Conservation (phyloP, 2,797 vertebrate species). For the Poecilia wingei region DNA sequence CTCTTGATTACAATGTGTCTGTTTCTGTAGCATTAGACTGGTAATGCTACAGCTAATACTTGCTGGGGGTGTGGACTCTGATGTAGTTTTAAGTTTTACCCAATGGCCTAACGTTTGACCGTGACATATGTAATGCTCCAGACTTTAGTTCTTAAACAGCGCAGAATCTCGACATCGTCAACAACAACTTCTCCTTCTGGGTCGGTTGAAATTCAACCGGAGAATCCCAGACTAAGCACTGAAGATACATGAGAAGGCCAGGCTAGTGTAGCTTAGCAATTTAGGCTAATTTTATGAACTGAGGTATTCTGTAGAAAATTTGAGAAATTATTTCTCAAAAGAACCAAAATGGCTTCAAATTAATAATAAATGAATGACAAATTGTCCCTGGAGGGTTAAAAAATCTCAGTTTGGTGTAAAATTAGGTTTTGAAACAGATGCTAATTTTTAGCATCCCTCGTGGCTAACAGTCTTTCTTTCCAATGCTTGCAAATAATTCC, state of each 20-base stretch:
- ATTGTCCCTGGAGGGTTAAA: not conserved
- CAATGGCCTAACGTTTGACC: too few relatives aligned
- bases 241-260: too few relatives aligned
- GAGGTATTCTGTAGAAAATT: too few relatives aligned
- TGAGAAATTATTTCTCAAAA: not conserved
- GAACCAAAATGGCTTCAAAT: not conserved
- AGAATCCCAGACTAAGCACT: too few relatives aligned
- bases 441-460: not conserved
- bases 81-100: too few relatives aligned
- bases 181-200: too few relatives aligned
- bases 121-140: too few relatives aligned
- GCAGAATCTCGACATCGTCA: too few relatives aligned
- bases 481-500: not conserved
- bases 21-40: not conserved
- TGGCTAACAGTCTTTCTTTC: not conserved
- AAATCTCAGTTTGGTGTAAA: not conserved
- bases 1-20: not conserved
- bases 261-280: not conserved
- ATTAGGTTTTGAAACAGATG: not conserved
- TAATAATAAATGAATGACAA: not conserved
- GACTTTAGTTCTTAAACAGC: too few relatives aligned
- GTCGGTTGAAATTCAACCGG: too few relatives aligned
- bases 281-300: not conserved
- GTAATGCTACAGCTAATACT: too few relatives aligned
- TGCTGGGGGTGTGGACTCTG: too few relatives aligned